phyloP scores from a whole-genome alignment of 2,888 invertebrate species.

The Athrips mouffetella region DNA sequence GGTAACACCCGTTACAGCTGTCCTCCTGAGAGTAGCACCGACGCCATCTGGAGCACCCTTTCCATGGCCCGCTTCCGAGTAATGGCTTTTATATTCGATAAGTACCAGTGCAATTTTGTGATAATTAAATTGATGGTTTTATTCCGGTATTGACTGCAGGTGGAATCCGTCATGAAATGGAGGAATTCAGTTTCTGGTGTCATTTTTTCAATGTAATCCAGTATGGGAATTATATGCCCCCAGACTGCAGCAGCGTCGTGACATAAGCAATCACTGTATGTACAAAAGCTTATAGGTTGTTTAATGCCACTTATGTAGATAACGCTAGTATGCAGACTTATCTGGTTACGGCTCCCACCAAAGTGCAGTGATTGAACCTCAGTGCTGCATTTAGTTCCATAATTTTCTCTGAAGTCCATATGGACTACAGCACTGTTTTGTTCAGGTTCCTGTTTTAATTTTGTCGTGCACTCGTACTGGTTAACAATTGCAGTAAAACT shows the following conservation, averaged over 20 bases:
- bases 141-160: slow-evolving; percentile 16
- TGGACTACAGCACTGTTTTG: slow-evolving; percentile 5
- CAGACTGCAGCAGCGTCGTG: slow-evolving; percentile 17
- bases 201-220: slow-evolving; percentile 4
- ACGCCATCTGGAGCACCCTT: slow-evolving; percentile 27
- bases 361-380: slow-evolving; percentile 15
- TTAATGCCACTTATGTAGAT: slow-evolving; percentile 1
- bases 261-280: slow-evolving; percentile 11
- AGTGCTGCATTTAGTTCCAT: slow-evolving; percentile 6
- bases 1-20: too few relatives aligned
- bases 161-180: slow-evolving; percentile 16
- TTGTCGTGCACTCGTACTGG: slow-evolving; percentile 8
- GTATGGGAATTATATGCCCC: slow-evolving; percentile 16
- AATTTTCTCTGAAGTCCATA: slow-evolving; percentile 14
- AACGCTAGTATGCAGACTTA: slow-evolving; percentile 9
- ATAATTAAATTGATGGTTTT: slow-evolving; percentile 15
- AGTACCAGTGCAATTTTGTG: slow-evolving; percentile 17
- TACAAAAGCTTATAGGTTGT: slow-evolving; percentile 12
- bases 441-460: background rate
- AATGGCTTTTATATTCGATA: slow-evolving; percentile 17
- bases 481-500: background rate
- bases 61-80: slow-evolving; percentile 23
- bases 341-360: slow-evolving; percentile 4
- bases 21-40: slow-evolving; percentile 23
- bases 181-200: slow-evolving; percentile 6